Evolutionary conservation across 2,888 invertebrate species (phyloP), one percentile per base, ranked within the genome.

Genomic region (Creontiades dilutus): DNA sequence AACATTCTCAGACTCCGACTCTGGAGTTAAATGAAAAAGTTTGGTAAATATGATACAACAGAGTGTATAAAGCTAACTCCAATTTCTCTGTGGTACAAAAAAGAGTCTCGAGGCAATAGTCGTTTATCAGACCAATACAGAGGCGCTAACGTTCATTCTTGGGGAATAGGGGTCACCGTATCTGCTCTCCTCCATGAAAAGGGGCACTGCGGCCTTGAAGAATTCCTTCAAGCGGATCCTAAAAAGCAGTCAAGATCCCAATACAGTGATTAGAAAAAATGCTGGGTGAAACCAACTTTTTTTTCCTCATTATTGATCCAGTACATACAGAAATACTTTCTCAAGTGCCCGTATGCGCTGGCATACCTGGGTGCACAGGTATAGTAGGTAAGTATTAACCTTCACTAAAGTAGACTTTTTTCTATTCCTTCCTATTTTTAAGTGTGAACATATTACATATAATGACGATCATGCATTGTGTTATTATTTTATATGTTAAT

Each of bases 171-270:
- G 27, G 68, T 23, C 68, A 23, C 23, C 68, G 68, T 68, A 68
- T 68, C 68, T 68, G 68, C 68, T 68, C 27, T 27, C 68, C 68
- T 68, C 23, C 68, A 68, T 23, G 68, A 68, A 68, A 68, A 68
- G 23, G 23, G 68, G 68, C 7, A 68, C 0, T 68, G 9, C 27
- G 68, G 68, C 68, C 68, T 68, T 68, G 68, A 68, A 12, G 27
- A 68, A 68, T 68, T 23, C 68, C 68, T 23, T 68, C 68, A 68
- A 68, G 68, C 68, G 68, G 68, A 68, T 68, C 68, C 27, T 68
- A 23, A 68, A 68, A 68, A 68, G 68, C 23, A 23, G 68, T 68
- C 23, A 68, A 68, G 68, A 19, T 23, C 68, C 68, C 68, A 68
- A 68, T 68, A 68, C 23, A 23, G 37, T 7, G 37, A 37, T 37